A percentile compares a stretch with the other conserved stretches of the same genome.
Evolutionary conservation across 2,797 vertebrate genomes (phyloP).

Genomic region (Falco rusticolus): DNA sequence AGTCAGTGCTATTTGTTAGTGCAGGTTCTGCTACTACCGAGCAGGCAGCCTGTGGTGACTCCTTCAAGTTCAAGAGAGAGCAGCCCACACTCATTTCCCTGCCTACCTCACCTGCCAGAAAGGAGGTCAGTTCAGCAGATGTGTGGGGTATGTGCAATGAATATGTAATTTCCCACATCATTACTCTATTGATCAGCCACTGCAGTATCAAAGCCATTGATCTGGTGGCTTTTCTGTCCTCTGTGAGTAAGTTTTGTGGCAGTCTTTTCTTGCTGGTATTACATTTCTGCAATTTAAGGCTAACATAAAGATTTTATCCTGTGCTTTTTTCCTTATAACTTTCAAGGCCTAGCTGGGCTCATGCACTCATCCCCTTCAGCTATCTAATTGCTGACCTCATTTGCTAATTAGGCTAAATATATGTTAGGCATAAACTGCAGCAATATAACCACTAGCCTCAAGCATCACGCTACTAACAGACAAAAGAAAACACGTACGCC

Average conservation of each 20-base stretch:
- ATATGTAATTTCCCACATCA: not conserved
- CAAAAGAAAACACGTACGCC: not conserved
- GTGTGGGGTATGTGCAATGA: not conserved
- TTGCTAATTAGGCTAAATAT: conserved; percentile 48
- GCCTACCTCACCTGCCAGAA: not conserved
- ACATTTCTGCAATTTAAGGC: not conserved
- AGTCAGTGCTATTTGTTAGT: not conserved
- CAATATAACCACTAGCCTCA: not conserved
- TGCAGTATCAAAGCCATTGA: not conserved
- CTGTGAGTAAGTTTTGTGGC: not conserved
- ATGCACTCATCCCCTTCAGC: not conserved
- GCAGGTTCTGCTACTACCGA: not conserved
- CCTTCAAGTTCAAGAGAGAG: not conserved
- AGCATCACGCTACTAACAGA: not conserved
- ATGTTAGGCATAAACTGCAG: not conserved
- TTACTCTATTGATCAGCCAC: not conserved
- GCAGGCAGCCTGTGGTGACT: not conserved
- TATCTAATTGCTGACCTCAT: conserved; percentile 36
- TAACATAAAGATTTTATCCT: not conserved
- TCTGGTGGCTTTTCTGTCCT: not conserved
- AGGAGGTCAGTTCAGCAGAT: not conserved
- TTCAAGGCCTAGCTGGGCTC: not conserved
- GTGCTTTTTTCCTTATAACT: not conserved
- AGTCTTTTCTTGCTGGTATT: not conserved
- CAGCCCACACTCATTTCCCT: not conserved